phyloP scores from a whole-genome alignment of 1,140 invertebrate species.

The Sinella curviseta region DNA sequence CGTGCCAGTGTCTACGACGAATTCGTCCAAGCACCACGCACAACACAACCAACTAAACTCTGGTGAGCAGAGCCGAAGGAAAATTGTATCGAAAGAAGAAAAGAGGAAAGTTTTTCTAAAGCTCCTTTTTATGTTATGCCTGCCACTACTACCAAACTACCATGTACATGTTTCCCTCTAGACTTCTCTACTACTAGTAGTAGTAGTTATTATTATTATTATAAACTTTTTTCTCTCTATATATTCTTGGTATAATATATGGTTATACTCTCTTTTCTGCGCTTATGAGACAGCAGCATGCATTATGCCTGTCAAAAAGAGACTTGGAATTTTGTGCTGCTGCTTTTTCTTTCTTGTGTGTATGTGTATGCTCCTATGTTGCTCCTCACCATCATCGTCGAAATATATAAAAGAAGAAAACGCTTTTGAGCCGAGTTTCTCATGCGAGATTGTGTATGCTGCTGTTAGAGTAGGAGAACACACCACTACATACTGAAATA shows the following conservation, averaged over 20 bases:
- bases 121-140: background rate
- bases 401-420: background rate
- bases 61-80: too few species aligned
- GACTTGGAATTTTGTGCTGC: constrained; percentile 10
- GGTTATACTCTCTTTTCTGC: background rate
- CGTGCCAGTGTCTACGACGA: background rate
- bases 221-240: background rate
- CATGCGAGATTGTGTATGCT: background rate
- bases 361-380: too few species aligned
- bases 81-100: background rate
- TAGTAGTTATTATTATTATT: too few species aligned
- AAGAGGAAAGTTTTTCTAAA: constrained; percentile 12
- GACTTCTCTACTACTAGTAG: background rate
- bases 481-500: too few species aligned
- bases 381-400: too few species aligned
- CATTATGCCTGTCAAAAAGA: constrained; percentile 15
- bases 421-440: background rate
- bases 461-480: background rate
- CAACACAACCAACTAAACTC: too few species aligned
- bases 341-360: background rate
- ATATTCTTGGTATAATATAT: background rate
- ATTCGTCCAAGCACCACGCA: too few species aligned
- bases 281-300: too few species aligned
- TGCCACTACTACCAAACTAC: too few species aligned
- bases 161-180: background rate